phyloP scores from a whole-genome alignment of 2,888 invertebrate species.

The Cabera pusaria region DNA sequence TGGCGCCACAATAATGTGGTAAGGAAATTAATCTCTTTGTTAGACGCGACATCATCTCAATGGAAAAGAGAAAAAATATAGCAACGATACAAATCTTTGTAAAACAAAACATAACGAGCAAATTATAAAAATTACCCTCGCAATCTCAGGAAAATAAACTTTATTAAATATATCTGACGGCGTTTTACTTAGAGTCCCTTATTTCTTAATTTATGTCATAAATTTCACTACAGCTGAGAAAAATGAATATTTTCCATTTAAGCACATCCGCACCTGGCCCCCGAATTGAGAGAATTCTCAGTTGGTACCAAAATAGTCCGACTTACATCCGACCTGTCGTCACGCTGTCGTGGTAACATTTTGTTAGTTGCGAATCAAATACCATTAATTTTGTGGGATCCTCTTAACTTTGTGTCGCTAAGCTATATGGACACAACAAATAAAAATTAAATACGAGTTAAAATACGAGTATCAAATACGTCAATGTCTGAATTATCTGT shows the following conservation, averaged over 20 bases:
- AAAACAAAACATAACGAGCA: too few relatives aligned
- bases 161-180: slow-evolving; percentile 1
- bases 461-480: too few relatives aligned
- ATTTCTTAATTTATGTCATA: slow-evolving; percentile 29
- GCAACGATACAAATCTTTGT: too few relatives aligned
- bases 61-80: too few relatives aligned
- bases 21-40: too few relatives aligned
- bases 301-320: slow-evolving; percentile 59
- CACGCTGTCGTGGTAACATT: slow-evolving; percentile 52
- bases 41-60: too few relatives aligned
- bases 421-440: too few relatives aligned
- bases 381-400: slow-evolving; percentile 38
- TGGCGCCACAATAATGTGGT: too few relatives aligned
- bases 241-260: slow-evolving; percentile 57
- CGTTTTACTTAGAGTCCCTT: slow-evolving; percentile 3
- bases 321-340: slow-evolving; percentile 51
- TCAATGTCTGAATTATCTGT: too few relatives aligned
- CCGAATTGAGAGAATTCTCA: slow-evolving; percentile 55
- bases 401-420: slow-evolving; percentile 36
- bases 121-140: neutral
- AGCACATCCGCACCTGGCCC: slow-evolving; percentile 49
- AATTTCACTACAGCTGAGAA: slow-evolving; percentile 36
- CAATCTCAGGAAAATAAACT: neutral
- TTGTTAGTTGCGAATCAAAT: slow-evolving; percentile 48
- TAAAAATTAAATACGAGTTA: too few relatives aligned